Evolutionary conservation across 64 coral and sea anemone genomes (phyloP).

Genomic region (Montipora sp.): DNA sequence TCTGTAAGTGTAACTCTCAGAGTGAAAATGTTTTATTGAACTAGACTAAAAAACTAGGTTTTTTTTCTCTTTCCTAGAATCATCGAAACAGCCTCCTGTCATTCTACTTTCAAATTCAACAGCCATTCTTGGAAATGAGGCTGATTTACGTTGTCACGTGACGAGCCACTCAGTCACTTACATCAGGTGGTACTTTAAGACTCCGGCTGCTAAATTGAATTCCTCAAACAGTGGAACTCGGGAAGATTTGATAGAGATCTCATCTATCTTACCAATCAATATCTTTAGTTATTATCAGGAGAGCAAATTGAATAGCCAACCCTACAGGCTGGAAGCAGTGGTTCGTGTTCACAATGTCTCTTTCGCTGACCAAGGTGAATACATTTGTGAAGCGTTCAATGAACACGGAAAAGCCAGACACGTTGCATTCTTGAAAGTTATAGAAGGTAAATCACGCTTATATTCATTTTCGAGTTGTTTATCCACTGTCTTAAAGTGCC

Average conservation of each 20-base stretch:
- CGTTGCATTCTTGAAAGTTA: neutral
- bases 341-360: constrained; percentile 42
- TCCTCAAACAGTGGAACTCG: neutral
- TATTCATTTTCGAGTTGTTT: too few species aligned
- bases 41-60: too few species aligned
- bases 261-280: neutral
- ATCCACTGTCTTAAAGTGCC: neutral
- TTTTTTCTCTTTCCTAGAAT: neutral
- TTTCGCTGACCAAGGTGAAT: constrained; percentile 31
- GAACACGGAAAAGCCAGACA: constrained; percentile 25
- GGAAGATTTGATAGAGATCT: neutral
- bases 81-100: too few species aligned
- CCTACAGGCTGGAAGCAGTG: constrained; percentile 6
- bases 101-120: neutral
- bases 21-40: too few species aligned
- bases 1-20: too few species aligned
- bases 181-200: constrained; percentile 46
- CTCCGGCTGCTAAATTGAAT: neutral
- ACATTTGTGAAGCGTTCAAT: constrained; percentile 60
- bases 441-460: neutral
- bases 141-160: constrained; percentile 21
- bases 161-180: constrained; percentile 21
- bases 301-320: neutral
- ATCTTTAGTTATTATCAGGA: neutral
- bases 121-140: constrained; percentile 1